Evolutionary conservation across 2,797 vertebrate genomes (phyloP), one percentile per base, ranked within the genome.

Genomic region (Rousettus madagascariensis): DNA sequence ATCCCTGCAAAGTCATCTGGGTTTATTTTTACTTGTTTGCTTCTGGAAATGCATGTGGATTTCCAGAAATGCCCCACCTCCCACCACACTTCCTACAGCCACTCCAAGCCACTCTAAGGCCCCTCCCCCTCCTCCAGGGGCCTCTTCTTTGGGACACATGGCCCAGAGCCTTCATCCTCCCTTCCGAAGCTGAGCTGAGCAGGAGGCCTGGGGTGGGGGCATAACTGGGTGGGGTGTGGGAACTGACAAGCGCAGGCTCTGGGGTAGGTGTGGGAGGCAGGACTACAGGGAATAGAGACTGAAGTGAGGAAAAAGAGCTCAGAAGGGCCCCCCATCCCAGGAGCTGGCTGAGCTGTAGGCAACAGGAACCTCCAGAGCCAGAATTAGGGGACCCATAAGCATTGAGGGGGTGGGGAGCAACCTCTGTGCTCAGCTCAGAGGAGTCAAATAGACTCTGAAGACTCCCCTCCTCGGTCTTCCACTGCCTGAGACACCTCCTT

Each of bases 11-110:
- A 80, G 89, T 74, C 93, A 94, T 97, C 85, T 75, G 75, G 20
- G 15, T 92, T 94, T 92, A 95, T 95, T 96, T 97, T 93, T 80
- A 94, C 72, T 78, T 65, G 6, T 90, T 87, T 63, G 72, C 61
- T 86, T 93, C 93, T 63, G 85, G 82, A 92, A 95, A 94, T 24
- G 43, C 91, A 43, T 1, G 46, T 66, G 90, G 38, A 55, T 93
- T 96, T 96, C 96, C 93, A 97, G 93, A 95, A 96, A 86, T 12
- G 46, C 9, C 8, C 2, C n/a, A 5, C 46, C 79, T 51, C 33
- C 33, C 24, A 8, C 43, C 59, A 43, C 51, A 4, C 38, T 38
- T 51, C 84, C 61, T 11, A 0, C 30, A 53, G 65, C 43, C 8
- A 6, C 66, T 38, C 65, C 57, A 5, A n/a, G 49, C 41, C 36